Evolutionary conservation across 1,140 invertebrate species (phyloP), one percentile per base, ranked within the genome.

Genomic region (Bombus cullumanus): DNA sequence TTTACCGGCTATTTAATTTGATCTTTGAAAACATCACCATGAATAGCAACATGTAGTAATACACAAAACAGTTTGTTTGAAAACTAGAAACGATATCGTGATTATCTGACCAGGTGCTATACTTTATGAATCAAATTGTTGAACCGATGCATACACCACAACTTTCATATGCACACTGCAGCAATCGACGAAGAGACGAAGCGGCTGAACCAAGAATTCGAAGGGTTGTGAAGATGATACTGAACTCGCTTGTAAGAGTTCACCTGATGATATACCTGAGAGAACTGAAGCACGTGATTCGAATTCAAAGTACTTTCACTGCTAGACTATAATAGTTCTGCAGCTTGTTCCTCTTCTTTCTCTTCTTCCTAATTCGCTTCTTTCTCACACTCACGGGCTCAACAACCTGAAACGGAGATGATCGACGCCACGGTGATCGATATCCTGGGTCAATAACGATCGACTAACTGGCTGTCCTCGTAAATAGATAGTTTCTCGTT

Each of bases 191-290:
- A 53, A 53, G 47, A 13, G 71, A n/a, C 57, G 25, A n/a, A 5
- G 75, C 72, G 39, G 47, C 59, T 53, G 62, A 31, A 34, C 86
- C 37, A 68, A 68, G 89, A 90, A 90, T 80, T 89, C 88, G 85
- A 90, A 92, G 90, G 88, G 89, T 92, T 90, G 89, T 90, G 90
- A 93, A 92, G 92, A 94, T 93, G 93, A 93, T 93, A 94, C 92
- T 94, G 91, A 93, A 91, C 85, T 88, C 75, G 82, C 85, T 86
- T 57, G 83, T 81, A 89, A 84, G 85, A 92, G 90, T 90, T 86
- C 86, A 86, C 82, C 86, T 88, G 87, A 89, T 92, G 91, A 93
- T 93, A 94, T 94, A 94, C 89, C 91, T 92, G 79, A 90, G 92
- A 90, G 92, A 84, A 90, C 91, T 92, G 89, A 93, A 93, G 90